Evolutionary conservation across 1,140 invertebrate genomes (phyloP).

Genomic region (Chironomus striatipennis): DNA sequence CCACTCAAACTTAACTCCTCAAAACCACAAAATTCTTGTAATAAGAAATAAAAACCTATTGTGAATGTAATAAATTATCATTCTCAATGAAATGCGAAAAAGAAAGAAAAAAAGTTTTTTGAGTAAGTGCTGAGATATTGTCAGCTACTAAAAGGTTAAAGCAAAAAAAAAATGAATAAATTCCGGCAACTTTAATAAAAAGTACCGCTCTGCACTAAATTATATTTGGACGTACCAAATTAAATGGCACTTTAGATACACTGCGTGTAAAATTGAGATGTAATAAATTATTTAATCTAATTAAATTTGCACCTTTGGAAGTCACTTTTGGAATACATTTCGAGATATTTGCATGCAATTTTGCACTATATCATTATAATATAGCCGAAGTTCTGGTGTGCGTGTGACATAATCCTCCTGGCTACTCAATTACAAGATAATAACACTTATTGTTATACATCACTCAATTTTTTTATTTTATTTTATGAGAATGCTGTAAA

Average conservation of each 20-base stretch:
- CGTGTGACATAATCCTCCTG: not conserved
- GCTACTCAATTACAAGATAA: not conserved
- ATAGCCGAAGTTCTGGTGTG: not conserved
- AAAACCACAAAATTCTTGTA: no score
- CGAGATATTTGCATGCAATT: not conserved
- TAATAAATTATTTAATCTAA: constrained; percentile 20
- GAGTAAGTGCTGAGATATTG: constrained; percentile 11
- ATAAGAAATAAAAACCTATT: not conserved
- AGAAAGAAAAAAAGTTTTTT: no score
- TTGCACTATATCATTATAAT: not conserved
- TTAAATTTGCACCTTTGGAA: not conserved
- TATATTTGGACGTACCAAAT: constrained; percentile 16
- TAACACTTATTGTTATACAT: not conserved
- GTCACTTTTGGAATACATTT: not conserved
- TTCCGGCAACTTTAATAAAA: not conserved
- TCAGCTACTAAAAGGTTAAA: constrained; percentile 14
- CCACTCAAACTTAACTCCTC: no score
- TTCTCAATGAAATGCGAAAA: not conserved
- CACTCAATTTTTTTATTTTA: no score
- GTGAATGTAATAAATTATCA: constrained; percentile 18
- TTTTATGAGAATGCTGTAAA: not conserved
- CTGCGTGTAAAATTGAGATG: not conserved
- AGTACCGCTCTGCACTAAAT: not conserved
- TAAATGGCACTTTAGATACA: constrained; percentile 9
- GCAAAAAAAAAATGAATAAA: no score